Evolutionary conservation across 2,113 vertebrate species (phyloP), one percentile per base, ranked within the genome.

Genomic region (Melanerpes aurifrons): DNA sequence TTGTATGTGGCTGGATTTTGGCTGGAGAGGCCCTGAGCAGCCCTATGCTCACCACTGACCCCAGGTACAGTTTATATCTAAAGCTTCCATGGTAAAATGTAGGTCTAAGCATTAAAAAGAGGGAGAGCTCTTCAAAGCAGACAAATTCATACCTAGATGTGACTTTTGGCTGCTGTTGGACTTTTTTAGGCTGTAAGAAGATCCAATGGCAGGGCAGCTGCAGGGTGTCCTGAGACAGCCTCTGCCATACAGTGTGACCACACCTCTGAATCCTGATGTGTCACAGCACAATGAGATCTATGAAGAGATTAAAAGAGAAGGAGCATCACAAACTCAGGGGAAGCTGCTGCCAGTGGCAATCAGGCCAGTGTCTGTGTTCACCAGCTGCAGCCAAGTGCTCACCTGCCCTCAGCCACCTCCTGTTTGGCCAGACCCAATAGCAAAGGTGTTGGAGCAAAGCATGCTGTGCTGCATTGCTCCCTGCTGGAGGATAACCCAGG

Each of bases 201-300:
- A 22, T 14, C 25, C 70, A 9, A 11, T 0, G 9, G 50, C 50
- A 28, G 14, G 63, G 84, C 1, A 3, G 58, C 50, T 8, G 59
- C 5, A 2, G 3, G 7, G 3, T 29, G 26, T 35, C 61, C 69
- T 4, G 12, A 20, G 45, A 7, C 22, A 15, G 81, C 67, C 40
- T 7, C 18, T 28, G 21, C 72, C 90, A 3, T 3, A 40, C 74
- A 26, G 9, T 0, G 0, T 2, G 0, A 12, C 17, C 3, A 0
- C n/a, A 4, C 20, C 63, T 12, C 43, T 2, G 1, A 5, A 2
- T 29, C 0, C 1, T 1, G 16, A 1, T 4, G 1, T 37, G 45
- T 19, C 68, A 16, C 1, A 3, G 20, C 37, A 11, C 3, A 3
- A 9, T 1, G 0, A 28, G 62, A 74, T 53, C 85, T 7, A 4